These are phyloP conservation scores for Nycticorax nycticorax DNA, from an alignment of 2,113 vertebrate genomes.

Conservation along the genomic window DNA sequence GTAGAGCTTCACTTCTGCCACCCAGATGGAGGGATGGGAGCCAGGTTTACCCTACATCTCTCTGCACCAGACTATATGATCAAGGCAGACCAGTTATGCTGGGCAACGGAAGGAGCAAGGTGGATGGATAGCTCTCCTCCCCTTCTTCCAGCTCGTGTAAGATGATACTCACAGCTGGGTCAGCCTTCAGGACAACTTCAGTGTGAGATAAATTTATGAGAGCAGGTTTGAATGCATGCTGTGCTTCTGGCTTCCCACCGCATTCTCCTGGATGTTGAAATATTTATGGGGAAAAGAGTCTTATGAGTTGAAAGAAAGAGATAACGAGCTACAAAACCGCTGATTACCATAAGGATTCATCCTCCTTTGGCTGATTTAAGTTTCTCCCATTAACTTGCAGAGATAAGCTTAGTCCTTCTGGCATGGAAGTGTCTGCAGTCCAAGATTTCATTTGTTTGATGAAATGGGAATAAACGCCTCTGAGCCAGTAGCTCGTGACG, in stretches of 20 bases:
- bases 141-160: background rate
- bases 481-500: background rate
- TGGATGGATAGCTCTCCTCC: background rate
- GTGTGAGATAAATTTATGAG: background rate
- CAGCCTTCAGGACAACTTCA: background rate
- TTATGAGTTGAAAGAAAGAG: background rate
- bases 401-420: background rate
- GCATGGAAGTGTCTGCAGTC: background rate
- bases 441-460: background rate
- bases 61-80: background rate
- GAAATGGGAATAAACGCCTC: background rate
- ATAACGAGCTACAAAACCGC: background rate
- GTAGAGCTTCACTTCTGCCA: background rate
- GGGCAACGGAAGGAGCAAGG: background rate
- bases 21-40: background rate
- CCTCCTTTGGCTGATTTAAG: background rate
- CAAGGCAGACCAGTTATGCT: background rate
- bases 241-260: background rate
- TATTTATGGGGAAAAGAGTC: background rate
- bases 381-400: background rate
- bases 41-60: background rate
- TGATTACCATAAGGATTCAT: background rate
- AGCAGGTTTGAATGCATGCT: background rate
- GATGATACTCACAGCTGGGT: background rate
- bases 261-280: slow-evolving; percentile 1